These are phyloP conservation scores for Drosophila subquinaria DNA, from an alignment of 2,888 invertebrate species.

Conservation along the genomic window DNA sequence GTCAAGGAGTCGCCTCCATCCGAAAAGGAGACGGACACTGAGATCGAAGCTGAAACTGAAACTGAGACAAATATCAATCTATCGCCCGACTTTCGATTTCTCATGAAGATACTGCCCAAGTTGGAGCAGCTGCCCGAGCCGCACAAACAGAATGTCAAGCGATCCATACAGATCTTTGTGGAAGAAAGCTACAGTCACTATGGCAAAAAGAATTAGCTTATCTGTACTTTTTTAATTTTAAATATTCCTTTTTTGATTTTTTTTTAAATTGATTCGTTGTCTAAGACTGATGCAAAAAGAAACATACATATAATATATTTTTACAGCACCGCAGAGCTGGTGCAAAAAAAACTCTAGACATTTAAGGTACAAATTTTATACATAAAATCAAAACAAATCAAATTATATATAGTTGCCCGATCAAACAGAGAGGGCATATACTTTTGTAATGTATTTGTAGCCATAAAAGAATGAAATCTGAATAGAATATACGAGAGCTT, in stretches of 20 bases:
- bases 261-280: conserved; percentile 58
- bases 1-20: conserved; percentile 19
- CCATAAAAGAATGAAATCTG: conserved; percentile 53
- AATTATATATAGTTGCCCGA: conserved; percentile 7
- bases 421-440: conserved; percentile 25
- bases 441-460: conserved; percentile 46
- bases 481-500: conserved; percentile 49
- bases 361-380: conserved; percentile 30
- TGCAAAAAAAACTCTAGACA: conserved; percentile 27
- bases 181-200: conserved; percentile 77
- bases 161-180: conserved; percentile 82
- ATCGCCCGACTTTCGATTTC: conserved; percentile 83
- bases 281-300: conserved; percentile 68
- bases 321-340: conserved; percentile 23
- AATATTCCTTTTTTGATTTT: conserved; percentile 18
- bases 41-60: conserved; percentile 40
- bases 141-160: conserved; percentile 83
- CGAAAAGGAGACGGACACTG: conserved; percentile 56
- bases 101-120: conserved; percentile 84
- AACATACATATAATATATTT: conserved; percentile 27
- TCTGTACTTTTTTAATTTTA: conserved; percentile 16
- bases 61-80: conserved; percentile 81
- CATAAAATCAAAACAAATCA: not conserved
- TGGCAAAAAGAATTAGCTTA: conserved; percentile 58
- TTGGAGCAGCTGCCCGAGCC: conserved; percentile 83